These are phyloP conservation scores for Turritopsis dohrnii DNA, from an alignment of 30 jellyfish, hydroid and myxozoan species.

Conservation along the genomic window DNA sequence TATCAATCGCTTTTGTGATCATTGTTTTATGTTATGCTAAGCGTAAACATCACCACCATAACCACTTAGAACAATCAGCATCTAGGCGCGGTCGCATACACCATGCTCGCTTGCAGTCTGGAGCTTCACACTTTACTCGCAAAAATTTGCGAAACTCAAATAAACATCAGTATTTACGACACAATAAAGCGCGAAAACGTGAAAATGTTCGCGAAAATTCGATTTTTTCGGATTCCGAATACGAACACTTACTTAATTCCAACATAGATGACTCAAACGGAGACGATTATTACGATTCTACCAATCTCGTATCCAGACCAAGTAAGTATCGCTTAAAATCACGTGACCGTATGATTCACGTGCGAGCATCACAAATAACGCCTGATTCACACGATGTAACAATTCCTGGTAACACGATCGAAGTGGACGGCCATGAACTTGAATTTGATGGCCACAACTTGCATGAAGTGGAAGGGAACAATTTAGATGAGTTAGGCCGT, in stretches of 20 bases:
- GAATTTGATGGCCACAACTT: slow-evolving; percentile 14
- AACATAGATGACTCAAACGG: background rate
- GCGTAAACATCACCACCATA: background rate
- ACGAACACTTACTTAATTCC: background rate
- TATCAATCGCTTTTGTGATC: background rate
- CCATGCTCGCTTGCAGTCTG: background rate
- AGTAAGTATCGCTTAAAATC: background rate
- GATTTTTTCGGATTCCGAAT: background rate
- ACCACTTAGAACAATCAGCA: background rate
- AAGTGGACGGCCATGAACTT: slow-evolving; percentile 23
- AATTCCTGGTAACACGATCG: slow-evolving; percentile 10
- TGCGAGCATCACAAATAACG: background rate
- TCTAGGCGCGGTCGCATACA: background rate
- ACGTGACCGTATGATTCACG: slow-evolving; percentile 5
- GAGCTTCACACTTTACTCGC: no score
- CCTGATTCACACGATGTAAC: slow-evolving; percentile 31
- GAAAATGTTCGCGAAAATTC: slow-evolving; percentile 6
- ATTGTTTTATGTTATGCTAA: background rate
- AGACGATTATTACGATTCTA: slow-evolving; percentile 1
- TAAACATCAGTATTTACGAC: background rate
- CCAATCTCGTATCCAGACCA: background rate
- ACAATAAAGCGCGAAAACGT: background rate
- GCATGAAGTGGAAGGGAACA: slow-evolving; percentile 19
- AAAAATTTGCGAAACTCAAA: background rate
- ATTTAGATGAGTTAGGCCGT: slow-evolving; percentile 11